A percentile compares a stretch with the other conserved stretches of the same genome.
Conservation (phyloP, 2,113 vertebrate genomes). For the Centropus unirufus region DNA sequence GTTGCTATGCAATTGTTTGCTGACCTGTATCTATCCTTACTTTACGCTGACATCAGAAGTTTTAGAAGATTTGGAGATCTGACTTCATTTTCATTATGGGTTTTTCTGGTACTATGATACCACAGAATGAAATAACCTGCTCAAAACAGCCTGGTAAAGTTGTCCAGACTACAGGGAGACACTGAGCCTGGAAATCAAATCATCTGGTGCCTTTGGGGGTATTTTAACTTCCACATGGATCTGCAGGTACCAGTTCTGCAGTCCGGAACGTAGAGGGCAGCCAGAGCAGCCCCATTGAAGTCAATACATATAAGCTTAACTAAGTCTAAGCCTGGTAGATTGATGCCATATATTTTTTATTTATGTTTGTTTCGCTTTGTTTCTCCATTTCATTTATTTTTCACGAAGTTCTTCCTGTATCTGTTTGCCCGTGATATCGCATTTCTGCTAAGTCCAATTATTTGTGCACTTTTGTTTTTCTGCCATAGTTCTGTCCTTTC, state of each 20-base stretch:
- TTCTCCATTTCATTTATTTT: not conserved
- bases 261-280: not conserved
- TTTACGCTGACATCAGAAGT: not conserved
- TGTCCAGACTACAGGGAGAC: not conserved
- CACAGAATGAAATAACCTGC: not conserved
- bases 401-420: not conserved
- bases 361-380: not conserved
- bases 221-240: not conserved
- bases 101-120: not conserved
- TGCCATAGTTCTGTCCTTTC: not conserved
- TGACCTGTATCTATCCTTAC: not conserved
- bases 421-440: not conserved
- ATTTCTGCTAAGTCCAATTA: conserved; percentile 7
- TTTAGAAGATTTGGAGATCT: not conserved
- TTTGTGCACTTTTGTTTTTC: not conserved
- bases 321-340: not conserved
- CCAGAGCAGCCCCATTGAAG: not conserved
- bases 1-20: not conserved
- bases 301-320: not conserved
- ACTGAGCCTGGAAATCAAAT: not conserved
- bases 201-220: not conserved
- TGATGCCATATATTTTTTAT: not conserved
- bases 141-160: not conserved
- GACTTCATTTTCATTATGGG: not conserved
- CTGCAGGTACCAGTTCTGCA: not conserved